Conservation (phyloP, 2,888 invertebrate species). For the Dioctria rufipes region DNA sequence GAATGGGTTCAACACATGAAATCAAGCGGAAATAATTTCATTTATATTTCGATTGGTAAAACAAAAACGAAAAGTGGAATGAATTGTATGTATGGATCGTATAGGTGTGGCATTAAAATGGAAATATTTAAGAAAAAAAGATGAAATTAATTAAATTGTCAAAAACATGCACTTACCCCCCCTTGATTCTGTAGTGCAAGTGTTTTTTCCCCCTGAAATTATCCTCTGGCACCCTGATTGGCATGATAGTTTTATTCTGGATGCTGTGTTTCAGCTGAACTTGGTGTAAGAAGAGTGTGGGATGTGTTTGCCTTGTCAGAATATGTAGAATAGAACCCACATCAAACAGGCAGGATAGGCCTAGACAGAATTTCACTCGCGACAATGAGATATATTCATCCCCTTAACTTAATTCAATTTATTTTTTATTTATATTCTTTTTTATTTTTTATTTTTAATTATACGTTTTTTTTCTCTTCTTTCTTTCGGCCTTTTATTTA, state of each 20-base stretch:
- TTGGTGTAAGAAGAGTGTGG: too few species aligned
- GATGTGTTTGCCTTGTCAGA: too few species aligned
- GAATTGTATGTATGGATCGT: background rate
- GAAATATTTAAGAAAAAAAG: constrained; percentile 18
- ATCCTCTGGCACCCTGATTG: background rate
- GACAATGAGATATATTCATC: too few species aligned
- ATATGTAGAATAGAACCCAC: background rate
- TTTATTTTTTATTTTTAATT: too few species aligned
- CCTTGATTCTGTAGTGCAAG: constrained; percentile 6
- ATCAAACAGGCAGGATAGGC: background rate
- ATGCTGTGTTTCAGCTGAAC: too few species aligned
- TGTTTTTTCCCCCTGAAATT: constrained; percentile 1
- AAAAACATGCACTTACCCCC: constrained; percentile 50
- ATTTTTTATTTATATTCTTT: too few species aligned
- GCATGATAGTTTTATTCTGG: background rate
- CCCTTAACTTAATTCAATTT: constrained; percentile 12
- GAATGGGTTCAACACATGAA: background rate
- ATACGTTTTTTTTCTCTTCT: too few species aligned
- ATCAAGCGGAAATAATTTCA: constrained; percentile 1
- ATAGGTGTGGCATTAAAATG: constrained; percentile 2
- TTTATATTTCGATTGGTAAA: background rate
- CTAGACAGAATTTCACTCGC: background rate
- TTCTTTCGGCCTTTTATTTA: too few species aligned
- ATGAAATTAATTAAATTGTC: constrained; percentile 48
- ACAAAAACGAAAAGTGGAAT: constrained; percentile 25